Evolutionary conservation across 2,888 invertebrate species (phyloP), one percentile per base, ranked within the genome.

Genomic region (Sinelater perroti): DNA sequence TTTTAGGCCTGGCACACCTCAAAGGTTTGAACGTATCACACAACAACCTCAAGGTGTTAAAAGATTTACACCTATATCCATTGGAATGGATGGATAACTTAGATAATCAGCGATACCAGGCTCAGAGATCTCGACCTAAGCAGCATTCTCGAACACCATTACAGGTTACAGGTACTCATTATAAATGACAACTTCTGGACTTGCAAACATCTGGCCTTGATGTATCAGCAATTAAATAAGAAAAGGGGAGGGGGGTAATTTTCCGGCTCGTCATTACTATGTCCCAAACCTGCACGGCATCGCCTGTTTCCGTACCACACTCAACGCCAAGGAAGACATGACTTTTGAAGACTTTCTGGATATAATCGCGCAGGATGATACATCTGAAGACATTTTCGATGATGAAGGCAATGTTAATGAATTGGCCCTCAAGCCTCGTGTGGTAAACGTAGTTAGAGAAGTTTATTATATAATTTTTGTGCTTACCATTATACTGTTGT

Each of bases 231-330:
- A n/a, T 16, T 60, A 21, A 60, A 51, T 28, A 13, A 56, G 16
- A 31, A 18, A 10, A 16, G 16, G 2, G 52, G 53, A 20, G 58
- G 44, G 7, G n/a, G 47, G 46, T 30, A 4, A 33, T 24, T 28
- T 18, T 17, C 44, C 53, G 11, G 26, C 17, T 28, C 35, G 30
- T 11, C 44, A 55, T 36, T 59, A 26, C 24, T 21, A 49, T 1
- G 56, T 60, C 21, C 52, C 60, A n/a, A 60, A 60, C 36, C 17
- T 60, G 26, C 56, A 60, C 28, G 56, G 52, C 6, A 59, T 59
- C 13, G 58, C 58, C n/a, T 59, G 58, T 16, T 59, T 54, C 2
- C 17, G 36, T 4, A 8, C 0, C 5, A 26, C 40, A 44, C 14
- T 59, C n/a, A 16, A 49, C n/a, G 30, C 36, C 1, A 45, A 54